A percentile compares a stretch with the other conserved stretches of the same genome.
phyloP scores from a whole-genome alignment of 2,113 vertebrate species.

The Mellivora capensis region DNA sequence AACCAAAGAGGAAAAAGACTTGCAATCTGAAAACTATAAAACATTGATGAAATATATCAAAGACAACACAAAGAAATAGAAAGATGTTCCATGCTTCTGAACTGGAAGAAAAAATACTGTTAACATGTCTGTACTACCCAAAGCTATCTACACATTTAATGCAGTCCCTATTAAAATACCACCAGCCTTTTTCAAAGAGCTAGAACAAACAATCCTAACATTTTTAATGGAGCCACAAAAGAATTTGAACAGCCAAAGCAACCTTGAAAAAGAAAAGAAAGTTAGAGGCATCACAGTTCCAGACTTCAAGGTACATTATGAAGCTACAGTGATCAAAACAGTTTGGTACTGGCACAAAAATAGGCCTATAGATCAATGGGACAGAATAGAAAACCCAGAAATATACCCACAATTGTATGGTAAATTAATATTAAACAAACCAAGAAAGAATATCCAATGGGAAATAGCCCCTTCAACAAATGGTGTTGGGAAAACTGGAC shows the following conservation, averaged over 20 bases:
- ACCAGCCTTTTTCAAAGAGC: neutral
- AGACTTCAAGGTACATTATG: neutral
- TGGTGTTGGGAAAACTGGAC: neutral
- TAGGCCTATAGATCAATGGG: neutral
- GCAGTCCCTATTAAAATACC: neutral
- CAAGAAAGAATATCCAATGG: neutral
- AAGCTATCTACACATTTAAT: neutral
- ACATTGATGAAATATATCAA: neutral
- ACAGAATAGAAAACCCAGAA: neutral
- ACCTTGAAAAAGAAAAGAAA: neutral
- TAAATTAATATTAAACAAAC: neutral
- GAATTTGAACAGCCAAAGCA: neutral
- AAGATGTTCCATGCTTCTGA: neutral
- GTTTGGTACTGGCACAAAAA: neutral
- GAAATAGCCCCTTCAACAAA: neutral
- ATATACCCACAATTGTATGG: neutral
- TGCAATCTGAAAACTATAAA: neutral
- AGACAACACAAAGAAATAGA: neutral
- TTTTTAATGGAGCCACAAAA: neutral
- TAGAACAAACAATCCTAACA: neutral
- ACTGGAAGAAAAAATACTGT: neutral
- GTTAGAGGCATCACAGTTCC: neutral
- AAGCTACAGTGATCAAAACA: neutral
- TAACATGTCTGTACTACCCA: neutral
- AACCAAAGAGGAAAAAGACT: neutral